Base-by-base conservation (phyloP, 2,113 vertebrate genomes). In the Ahaetulla prasina region DNA sequence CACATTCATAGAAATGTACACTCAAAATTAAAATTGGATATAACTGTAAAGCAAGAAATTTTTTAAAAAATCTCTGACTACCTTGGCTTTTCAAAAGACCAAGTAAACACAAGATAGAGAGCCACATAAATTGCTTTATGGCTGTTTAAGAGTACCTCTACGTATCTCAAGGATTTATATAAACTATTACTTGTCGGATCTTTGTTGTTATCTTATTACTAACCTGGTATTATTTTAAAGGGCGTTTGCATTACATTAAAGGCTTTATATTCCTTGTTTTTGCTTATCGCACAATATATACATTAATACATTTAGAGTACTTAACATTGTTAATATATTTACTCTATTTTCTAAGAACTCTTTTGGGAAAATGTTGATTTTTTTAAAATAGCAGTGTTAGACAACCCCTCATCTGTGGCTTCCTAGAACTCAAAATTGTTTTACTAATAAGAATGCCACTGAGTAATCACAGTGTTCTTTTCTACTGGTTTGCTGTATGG, bases 201-300 rank as follows among this genome's bases (percentile, higher is more conserved):
- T 97, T 96, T 97, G 95, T 95, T 96, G 95, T 93, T 95, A 95
- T 94, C 95, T 96, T 94, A 94, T 93, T 97, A 96, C 96, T 96
- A 94, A 96, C 95, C 93, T 94, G 96, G 92, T 97, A 97, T 97
- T 97, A 96, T 97, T 98, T 98, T 96, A 97, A 97, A 97, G 94
- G 97, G 96, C 96, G 96, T 97, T 97, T 96, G 97, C 97, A 23
- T 96, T 95, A 93, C 95, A 96, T 97, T 94, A 95, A 96, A 96
- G 89, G 90, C 87, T 94, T 22, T 27, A 43, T 92, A n/a, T 52
- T 50, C 45, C 45, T 49, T 30, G 12, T 95, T 96, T 97, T 97
- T 96, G 88, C 95, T 96, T 96, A 68, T 0, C 95, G 94, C 93
- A 97, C 96, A 98, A 96, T 97, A 97, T 97, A 94, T 92, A 97